Evolutionary conservation across 2,113 vertebrate genomes (phyloP).

Genomic region (Chaetops frenatus): DNA sequence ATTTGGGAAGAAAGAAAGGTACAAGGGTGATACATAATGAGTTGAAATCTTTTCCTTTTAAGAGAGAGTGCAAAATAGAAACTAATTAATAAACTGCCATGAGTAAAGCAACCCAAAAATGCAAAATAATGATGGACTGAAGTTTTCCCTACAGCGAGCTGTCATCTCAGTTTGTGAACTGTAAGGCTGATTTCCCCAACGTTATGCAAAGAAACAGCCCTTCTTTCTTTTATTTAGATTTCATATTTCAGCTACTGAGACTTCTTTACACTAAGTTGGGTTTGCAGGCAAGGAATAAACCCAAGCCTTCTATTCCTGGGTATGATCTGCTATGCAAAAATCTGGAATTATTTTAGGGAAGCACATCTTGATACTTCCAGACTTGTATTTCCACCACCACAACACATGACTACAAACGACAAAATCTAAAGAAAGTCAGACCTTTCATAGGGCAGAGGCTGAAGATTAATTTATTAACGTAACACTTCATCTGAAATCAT

Average conservation of each 20-base stretch:
- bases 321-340: neutral
- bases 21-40: neutral
- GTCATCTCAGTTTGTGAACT: conserved; percentile 22
- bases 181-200: neutral
- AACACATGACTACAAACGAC: neutral
- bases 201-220: neutral
- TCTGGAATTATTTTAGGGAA: neutral
- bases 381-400: neutral
- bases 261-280: neutral
- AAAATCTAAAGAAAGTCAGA: conserved; percentile 1
- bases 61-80: neutral
- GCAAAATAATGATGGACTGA: conserved; percentile 40
- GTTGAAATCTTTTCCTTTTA: neutral
- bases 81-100: conserved; percentile 35
- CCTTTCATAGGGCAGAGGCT: neutral
- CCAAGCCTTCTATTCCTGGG: neutral
- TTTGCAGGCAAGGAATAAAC: neutral
- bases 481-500: neutral
- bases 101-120: neutral
- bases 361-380: neutral
- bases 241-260: neutral
- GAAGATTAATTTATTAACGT: neutral
- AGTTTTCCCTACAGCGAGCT: conserved; percentile 28
- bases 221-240: neutral
- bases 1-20: conserved; percentile 6